phyloP scores from a whole-genome alignment of 2,797 vertebrate species.

The Acanthopagrus latus region DNA sequence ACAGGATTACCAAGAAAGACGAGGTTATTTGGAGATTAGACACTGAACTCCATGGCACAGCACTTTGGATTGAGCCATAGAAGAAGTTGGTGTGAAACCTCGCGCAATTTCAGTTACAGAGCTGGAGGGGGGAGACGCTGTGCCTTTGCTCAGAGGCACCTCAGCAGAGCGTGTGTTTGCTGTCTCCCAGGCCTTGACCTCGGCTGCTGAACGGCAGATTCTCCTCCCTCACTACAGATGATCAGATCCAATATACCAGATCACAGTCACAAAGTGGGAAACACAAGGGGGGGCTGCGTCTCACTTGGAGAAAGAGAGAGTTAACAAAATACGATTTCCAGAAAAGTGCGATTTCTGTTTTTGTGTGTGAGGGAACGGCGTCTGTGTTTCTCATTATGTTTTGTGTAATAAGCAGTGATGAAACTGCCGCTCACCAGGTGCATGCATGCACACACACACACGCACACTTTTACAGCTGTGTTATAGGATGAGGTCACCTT shows the following conservation, averaged over 20 bases:
- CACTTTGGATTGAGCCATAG: no score
- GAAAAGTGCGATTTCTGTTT: constrained; percentile 26
- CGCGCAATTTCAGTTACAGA: constrained; percentile 7
- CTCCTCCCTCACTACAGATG: constrained; percentile 21
- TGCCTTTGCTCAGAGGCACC: constrained; percentile 45
- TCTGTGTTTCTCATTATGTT: constrained; percentile 70
- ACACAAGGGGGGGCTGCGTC: constrained; percentile 21
- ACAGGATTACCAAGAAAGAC: no score
- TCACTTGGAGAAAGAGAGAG: background rate
- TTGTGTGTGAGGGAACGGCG: constrained; percentile 27
- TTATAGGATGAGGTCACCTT: constrained; percentile 67
- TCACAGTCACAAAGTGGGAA: constrained; percentile 15
- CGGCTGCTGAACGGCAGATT: constrained; percentile 43
- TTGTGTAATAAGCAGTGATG: constrained; percentile 61
- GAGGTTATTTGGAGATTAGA: no score
- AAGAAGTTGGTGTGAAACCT: no score
- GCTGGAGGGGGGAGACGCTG: constrained; percentile 2
- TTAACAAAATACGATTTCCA: constrained; percentile 46
- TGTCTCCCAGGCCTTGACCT: constrained; percentile 28
- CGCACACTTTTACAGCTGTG: constrained; percentile 39
- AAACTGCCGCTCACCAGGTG: constrained; percentile 52
- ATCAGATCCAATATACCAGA: constrained; percentile 33
- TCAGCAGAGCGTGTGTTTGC: constrained; percentile 37
- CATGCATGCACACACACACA: background rate
- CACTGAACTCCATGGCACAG: no score